Base-by-base conservation (phyloP, 1,140 invertebrate species). In the Arctopsyche grandis region DNA sequence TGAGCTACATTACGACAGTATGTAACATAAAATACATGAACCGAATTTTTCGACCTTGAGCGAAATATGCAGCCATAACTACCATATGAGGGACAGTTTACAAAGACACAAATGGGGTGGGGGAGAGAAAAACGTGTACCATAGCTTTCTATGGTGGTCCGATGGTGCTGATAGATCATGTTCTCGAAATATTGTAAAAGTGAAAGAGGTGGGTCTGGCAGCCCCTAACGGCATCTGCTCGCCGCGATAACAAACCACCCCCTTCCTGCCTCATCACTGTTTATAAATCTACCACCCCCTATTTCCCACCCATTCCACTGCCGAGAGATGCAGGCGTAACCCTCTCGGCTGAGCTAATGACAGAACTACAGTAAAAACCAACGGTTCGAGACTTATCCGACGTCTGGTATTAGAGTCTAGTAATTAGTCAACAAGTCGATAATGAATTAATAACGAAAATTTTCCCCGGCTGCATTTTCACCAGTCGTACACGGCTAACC, bases 81-180 rank as follows among this genome's bases (percentile, higher is more conserved):
- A 58, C 3, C n/a, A n/a, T 58, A 10, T 10, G 52, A n/a, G 52
- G 21, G 21, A 16, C 21, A 58, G 21, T 58, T 58, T 21, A 10
- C 24, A 73, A 44, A 26, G 69, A 24, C 9, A 5, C 21, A 9
- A 4, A 74, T 4, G 21, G 14, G 12, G 14, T n/a, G 9, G 52
- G 4, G 9, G 29, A 46, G 70, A 12, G 29, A n/a, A 19, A 19
- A 66, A 66, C 60, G 9, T 66, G 60, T 66, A 29, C 29, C 22
- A 16, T 14, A n/a, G 10, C n/a, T 38, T 7, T 1, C 29, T 38
- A 38, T 38, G 29, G 29, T 52, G 16, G 10, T 3, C 69, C 46
- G 80, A 81, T 81, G 77, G 80, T 1, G 66, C 80, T 79, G 80
- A 81, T 81, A 81, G 80, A 81, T 81, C 80, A 81, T 81, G 80